phyloP scores from a whole-genome alignment of 2,888 invertebrate species.

The Zele albiditarsus region DNA sequence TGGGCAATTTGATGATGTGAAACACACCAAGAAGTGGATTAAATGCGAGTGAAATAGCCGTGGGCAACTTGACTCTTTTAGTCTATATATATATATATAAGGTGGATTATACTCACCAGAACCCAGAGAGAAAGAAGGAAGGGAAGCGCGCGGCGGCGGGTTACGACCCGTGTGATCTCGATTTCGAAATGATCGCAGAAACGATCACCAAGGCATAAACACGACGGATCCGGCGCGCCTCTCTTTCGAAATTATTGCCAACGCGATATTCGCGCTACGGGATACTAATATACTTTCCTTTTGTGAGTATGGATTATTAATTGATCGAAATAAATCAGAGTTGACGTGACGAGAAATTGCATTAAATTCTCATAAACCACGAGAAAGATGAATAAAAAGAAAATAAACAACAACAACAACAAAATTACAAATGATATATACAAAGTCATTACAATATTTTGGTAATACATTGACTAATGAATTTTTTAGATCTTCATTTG shows the following conservation, averaged over 20 bases:
- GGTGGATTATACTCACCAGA: conserved; percentile 9
- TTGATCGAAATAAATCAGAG: conserved; percentile 35
- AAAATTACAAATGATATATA: background rate
- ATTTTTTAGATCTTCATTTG: background rate
- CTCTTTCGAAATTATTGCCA: conserved; percentile 37
- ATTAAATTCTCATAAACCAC: conserved; percentile 30
- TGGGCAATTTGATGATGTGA: conserved; percentile 37
- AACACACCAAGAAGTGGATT: conserved; percentile 22
- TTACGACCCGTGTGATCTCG: conserved; percentile 54
- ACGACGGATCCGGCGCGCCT: conserved; percentile 37
- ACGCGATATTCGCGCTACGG: conserved; percentile 32
- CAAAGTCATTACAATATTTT: background rate
- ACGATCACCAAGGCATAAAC: conserved; percentile 24
- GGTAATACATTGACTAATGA: background rate
- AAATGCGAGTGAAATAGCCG: conserved; percentile 33
- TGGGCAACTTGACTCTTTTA: conserved; percentile 26
- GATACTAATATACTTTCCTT: conserved; percentile 36
- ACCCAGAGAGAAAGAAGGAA: background rate
- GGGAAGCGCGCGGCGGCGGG: conserved; percentile 41
- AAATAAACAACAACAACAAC: too few species aligned
- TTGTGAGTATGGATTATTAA: conserved; percentile 32
- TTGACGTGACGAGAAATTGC: conserved; percentile 52
- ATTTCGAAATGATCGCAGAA: conserved; percentile 51
- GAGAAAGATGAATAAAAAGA: background rate
- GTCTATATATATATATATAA: background rate